Percentiles rank a stretch among this genome's conserved stretches.
These are phyloP conservation scores for Machaerirhynchus nigripectus DNA, from an alignment of 2,113 vertebrate genomes.

Conservation along the genomic window DNA sequence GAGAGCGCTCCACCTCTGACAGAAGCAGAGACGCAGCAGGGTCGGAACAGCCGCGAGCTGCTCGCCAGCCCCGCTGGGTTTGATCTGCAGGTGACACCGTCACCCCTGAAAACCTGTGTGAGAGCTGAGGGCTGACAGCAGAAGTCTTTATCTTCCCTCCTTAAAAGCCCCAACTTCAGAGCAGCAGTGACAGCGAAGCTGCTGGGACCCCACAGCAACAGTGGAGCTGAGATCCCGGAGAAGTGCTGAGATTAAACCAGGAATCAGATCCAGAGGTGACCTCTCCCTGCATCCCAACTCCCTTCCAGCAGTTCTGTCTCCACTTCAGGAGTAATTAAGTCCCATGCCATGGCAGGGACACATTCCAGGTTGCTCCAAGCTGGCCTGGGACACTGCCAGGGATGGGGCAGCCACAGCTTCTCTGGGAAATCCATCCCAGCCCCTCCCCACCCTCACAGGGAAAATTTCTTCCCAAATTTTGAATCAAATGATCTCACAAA, in stretches of 20 bases:
- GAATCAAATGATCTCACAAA: not conserved
- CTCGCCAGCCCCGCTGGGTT: not conserved
- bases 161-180: not conserved
- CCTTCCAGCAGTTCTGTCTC: not conserved
- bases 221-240: not conserved
- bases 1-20: not conserved
- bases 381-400: not conserved
- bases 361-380: accelerated
- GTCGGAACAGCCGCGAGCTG: not conserved
- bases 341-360: not conserved
- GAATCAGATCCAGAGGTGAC: not conserved
- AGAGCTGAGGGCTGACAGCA: not conserved
- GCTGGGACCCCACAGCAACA: not conserved
- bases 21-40: not conserved
- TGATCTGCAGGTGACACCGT: not conserved
- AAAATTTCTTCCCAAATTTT: not conserved
- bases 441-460: not conserved
- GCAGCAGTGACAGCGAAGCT: not conserved
- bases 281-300: not conserved
- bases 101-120: not conserved
- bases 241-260: not conserved
- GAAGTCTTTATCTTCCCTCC: not conserved
- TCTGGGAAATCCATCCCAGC: not conserved
- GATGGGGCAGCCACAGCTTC: not conserved
- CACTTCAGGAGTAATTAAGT: not conserved